These are phyloP conservation scores for Xestia ashworthii DNA, from an alignment of 2,888 invertebrate species.

Conservation along the genomic window DNA sequence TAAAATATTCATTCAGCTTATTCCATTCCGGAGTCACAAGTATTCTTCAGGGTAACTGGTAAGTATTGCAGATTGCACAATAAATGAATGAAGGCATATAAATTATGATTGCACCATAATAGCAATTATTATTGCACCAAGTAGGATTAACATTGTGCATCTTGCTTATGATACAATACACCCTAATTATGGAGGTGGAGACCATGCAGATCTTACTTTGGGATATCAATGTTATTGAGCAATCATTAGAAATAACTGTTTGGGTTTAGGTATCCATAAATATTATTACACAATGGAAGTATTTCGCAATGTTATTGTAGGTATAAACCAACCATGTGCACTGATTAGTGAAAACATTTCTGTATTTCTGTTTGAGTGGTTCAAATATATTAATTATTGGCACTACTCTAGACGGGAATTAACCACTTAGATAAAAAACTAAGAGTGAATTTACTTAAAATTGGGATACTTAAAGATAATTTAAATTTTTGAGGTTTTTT, in stretches of 20 bases:
- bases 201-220: neutral
- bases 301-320: neutral
- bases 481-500: neutral
- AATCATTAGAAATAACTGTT: neutral
- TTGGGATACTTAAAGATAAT: neutral
- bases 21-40: neutral
- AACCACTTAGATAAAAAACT: neutral
- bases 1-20: neutral
- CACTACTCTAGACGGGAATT: neutral
- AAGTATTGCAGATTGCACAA: conserved; percentile 3
- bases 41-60: neutral
- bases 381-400: neutral
- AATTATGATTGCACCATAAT: conserved; percentile 2
- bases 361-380: neutral
- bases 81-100: neutral
- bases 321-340: neutral
- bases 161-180: neutral
- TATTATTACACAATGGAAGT: neutral
- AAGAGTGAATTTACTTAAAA: neutral
- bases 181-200: neutral
- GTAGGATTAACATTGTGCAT: neutral
- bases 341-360: neutral
- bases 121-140: neutral
- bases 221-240: neutral
- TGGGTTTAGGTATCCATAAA: neutral